phyloP scores from a whole-genome alignment of 2,888 invertebrate genomes.

The Torymus aiolomorphi region DNA sequence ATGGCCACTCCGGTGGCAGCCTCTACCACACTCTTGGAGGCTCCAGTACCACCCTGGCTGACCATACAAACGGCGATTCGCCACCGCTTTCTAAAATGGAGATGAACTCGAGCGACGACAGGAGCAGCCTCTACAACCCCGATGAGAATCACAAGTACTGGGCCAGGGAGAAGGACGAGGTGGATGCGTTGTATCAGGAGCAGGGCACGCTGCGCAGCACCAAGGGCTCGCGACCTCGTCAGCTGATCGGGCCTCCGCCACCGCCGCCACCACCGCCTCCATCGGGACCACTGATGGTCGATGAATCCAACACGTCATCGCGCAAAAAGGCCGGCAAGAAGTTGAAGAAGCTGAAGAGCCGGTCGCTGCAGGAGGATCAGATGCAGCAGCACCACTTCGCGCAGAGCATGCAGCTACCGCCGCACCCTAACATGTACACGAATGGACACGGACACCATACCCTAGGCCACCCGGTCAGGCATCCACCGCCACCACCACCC shows the following conservation, averaged over 20 bases:
- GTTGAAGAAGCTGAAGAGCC: constrained; percentile 70
- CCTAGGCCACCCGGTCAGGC: constrained; percentile 68
- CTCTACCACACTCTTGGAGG: constrained; percentile 74
- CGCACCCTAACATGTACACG: constrained; percentile 68
- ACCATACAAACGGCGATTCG: constrained; percentile 42
- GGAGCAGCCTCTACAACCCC: constrained; percentile 87
- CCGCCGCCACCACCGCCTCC: constrained; percentile 77
- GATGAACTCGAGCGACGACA: constrained; percentile 70
- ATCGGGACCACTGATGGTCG: constrained; percentile 65
- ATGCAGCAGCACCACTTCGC: constrained; percentile 73
- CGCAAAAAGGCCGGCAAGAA: constrained; percentile 70
- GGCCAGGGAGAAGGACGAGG: constrained; percentile 88
- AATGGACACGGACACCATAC: constrained; percentile 74
- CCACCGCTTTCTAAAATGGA: constrained; percentile 48
- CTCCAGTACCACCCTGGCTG: constrained; percentile 73
- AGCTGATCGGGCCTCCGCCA: constrained; percentile 90
- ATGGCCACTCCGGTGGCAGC: constrained; percentile 3
- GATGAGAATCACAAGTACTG: constrained; percentile 96
- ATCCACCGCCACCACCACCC: constrained; percentile 65
- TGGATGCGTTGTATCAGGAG: constrained; percentile 84
- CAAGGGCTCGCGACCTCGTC: constrained; percentile 83
- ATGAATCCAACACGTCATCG: constrained; percentile 70
- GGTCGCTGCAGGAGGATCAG: constrained; percentile 67
- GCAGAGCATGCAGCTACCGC: constrained; percentile 74
- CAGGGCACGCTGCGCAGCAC: constrained; percentile 77